Conservation (phyloP, 2,888 invertebrate species). For the Thymelicus lineola region DNA sequence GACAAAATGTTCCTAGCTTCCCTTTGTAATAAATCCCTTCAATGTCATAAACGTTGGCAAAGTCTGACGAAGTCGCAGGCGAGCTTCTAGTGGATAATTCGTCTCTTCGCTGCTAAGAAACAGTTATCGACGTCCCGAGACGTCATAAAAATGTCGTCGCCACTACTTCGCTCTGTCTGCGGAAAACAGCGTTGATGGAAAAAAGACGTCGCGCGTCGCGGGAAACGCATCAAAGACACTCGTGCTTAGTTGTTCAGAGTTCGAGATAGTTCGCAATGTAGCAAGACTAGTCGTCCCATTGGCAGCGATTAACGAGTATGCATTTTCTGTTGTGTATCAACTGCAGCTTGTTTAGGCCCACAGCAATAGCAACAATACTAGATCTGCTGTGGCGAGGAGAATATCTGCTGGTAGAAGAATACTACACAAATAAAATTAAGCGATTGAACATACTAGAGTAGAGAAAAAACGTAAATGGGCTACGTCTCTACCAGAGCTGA, state of each 20-base stretch:
- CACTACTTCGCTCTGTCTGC: conserved; percentile 26
- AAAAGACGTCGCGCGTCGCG: conserved; percentile 8
- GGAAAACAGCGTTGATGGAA: conserved; percentile 24
- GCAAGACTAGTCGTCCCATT: not conserved
- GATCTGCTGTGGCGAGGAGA: too few species aligned
- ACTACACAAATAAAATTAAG: too few species aligned
- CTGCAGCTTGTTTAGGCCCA: too few species aligned
- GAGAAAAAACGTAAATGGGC: too few species aligned
- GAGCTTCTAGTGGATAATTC: conserved; percentile 33
- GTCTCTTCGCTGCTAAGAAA: conserved; percentile 28
- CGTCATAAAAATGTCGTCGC: conserved; percentile 35
- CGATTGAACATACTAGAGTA: too few species aligned
- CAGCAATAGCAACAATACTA: too few species aligned
- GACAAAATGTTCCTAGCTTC: conserved; percentile 5
- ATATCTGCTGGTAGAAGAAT: too few species aligned
- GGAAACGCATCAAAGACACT: conserved; percentile 27
- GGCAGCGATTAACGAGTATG: not conserved
- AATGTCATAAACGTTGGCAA: conserved; percentile 15
- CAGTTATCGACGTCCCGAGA: conserved; percentile 36
- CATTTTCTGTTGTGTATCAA: too few species aligned
- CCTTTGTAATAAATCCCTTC: conserved; percentile 20
- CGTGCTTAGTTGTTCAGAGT: conserved; percentile 14
- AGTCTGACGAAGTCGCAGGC: conserved; percentile 5
- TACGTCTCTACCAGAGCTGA: too few species aligned
- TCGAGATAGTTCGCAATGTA: conserved; percentile 13